phyloP scores from a whole-genome alignment of 2,797 vertebrate species.

The Cossypha dichroa region DNA sequence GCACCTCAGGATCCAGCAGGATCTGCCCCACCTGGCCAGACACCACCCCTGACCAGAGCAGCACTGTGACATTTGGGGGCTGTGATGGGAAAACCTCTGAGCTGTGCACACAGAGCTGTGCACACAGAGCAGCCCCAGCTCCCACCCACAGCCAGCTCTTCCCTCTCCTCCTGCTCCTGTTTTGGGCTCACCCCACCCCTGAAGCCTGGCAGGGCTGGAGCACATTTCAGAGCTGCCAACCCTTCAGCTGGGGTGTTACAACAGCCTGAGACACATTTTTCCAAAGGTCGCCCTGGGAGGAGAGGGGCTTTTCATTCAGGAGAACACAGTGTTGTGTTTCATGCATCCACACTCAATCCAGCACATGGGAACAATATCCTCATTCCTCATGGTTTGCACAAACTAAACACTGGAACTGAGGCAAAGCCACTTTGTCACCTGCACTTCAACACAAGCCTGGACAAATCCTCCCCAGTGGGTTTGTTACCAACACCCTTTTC shows the following conservation, averaged over 20 bases:
- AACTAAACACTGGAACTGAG: not conserved
- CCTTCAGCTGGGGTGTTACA: not conserved
- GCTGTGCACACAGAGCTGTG: too few species aligned
- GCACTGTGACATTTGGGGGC: not conserved
- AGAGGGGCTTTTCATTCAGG: not conserved
- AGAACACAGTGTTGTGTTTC: not conserved
- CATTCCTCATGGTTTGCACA: not conserved
- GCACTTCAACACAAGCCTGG: not conserved
- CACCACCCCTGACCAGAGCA: not conserved
- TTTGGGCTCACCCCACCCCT: not conserved
- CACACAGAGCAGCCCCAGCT: not conserved
- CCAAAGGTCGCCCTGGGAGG: not conserved
- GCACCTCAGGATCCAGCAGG: not conserved
- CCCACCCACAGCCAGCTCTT: not conserved
- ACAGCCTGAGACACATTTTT: not conserved
- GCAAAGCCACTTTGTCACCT: not conserved
- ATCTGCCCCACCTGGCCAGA: not conserved
- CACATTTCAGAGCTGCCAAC: not conserved
- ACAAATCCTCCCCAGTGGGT: not conserved
- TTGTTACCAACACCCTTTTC: not conserved
- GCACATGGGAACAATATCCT: not conserved
- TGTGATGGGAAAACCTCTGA: not conserved
- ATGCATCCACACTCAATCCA: not conserved
- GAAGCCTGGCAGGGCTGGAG: not conserved
- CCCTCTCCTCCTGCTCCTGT: not conserved